Evolutionary conservation across 2,797 vertebrate genomes (phyloP), one percentile per base, ranked within the genome.

Genomic region (Crenuchus spilurus): DNA sequence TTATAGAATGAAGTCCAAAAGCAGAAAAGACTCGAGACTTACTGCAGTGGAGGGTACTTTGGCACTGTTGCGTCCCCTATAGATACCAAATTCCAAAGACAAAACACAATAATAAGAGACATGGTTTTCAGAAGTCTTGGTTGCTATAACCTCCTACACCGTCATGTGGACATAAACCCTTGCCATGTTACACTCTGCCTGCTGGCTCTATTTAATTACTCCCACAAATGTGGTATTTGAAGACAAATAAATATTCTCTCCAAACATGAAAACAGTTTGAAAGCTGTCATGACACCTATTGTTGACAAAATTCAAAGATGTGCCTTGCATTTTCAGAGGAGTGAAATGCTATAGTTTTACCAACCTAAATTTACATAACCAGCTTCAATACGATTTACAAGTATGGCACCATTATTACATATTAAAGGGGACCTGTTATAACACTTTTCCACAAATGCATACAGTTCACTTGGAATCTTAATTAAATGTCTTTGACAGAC

Each of bases 21-120:
- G 62, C 28, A 46, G 8, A 52, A 62, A 73, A 39, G 6, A 61
- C 48, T 30, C 35, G 13, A 78, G 73, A 96, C 97, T 97, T 88
- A 99, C 97, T 62, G 94, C 88, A 84, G 95, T 88, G 54, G 92
- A 91, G 78, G 94, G 93, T 84, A 94, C 94, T 96, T 98, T 99
- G 87, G 92, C 95, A 90, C 92, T 95, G 91, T 96, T 98, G 87
- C 97, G 94, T 82, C 96, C 97, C 92, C 97, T 99, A 92, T 74
- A 94, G 94, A 20, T 65, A 78, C 83, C 51, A 81, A 74, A 48
- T 55, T 8, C 35, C 62, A 80, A 62, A 16, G n/a, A n/a, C n/a
- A n/a, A n/a, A n/a, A n/a, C n/a, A n/a, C n/a, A n/a, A n/a, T n/a
- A n/a, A n/a, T n/a, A n/a, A n/a, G n/a, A n/a, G n/a, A n/a, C n/a